Evolutionary conservation across 1,140 invertebrate species (phyloP), one percentile per base, ranked within the genome.

Genomic region (Bombus soroeensis): DNA sequence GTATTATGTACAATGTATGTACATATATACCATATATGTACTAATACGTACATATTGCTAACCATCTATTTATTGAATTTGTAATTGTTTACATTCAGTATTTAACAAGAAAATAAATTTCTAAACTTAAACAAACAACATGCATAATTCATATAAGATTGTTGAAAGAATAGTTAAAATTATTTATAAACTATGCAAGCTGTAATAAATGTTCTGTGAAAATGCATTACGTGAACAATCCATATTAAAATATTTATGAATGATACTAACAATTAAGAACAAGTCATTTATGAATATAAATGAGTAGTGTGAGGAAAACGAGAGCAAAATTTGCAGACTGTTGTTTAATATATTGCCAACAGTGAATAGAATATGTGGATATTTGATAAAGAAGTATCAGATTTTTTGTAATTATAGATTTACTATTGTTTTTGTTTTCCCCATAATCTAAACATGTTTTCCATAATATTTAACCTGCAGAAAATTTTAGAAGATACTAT

Each of bases 401-500:
- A n/a, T 43, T 81, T 37, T 75, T 47, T 5, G 12, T 43, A 32
- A 75, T 71, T 57, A 68, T 59, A 53, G 32, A n/a, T 41, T 72
- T 73, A 59, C 2, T n/a, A 37, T 25, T 32, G 37, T 41, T 59
- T 57, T 47, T 34, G 25, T 79, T 66, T 70, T 85, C 64, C 53
- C 47, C 62, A 59, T 57, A 71, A 83, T 83, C 47, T 62, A 84
- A 93, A 88, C 41, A 93, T 93, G 92, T 89, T 92, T 90, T 88
- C 91, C 15, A 57, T 89, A 34, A 53, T 90, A 59, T 85, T 81
- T 34, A 70, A 89, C n/a, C 28, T 93, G 28, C 86, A 80, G 83
- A 66, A 88, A 80, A 86, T 75, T 62, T 70, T 93, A 83, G 84
- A 92, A 74, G 68, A 87, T 75, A 74, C 68, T 37, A 90, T 92